Conservation (phyloP, 2,113 vertebrate genomes). For the Puffinus mauretanicus region DNA sequence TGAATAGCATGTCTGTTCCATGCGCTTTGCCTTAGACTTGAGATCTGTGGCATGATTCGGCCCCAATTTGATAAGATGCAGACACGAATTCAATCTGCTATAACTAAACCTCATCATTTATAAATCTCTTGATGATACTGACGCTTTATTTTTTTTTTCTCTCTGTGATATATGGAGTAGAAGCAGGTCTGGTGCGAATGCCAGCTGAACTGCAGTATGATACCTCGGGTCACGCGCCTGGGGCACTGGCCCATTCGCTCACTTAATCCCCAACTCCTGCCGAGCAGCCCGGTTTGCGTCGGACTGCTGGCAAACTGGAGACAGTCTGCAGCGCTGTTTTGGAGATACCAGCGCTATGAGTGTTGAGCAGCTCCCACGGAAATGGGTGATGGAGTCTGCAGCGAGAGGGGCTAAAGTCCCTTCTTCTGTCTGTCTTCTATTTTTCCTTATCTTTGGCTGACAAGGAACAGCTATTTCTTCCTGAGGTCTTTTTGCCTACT, state of each 20-base stretch:
- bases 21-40: neutral
- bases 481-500: neutral
- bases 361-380: neutral
- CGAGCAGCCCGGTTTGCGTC: fast-evolving
- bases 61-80: constrained; percentile 30
- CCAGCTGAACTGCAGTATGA: neutral
- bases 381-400: neutral
- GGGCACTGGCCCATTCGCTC: neutral
- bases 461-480: neutral
- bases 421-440: neutral
- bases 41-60: neutral
- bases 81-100: neutral
- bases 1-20: constrained; percentile 24
- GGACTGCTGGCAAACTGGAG: neutral
- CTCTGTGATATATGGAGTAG: neutral
- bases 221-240: fast-evolving
- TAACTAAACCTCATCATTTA: neutral
- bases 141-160: neutral
- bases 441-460: neutral
- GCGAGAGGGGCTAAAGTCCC: neutral
- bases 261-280: neutral
- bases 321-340: neutral
- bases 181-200: neutral
- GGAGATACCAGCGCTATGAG: neutral
- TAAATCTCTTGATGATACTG: constrained; percentile 19